Conservation (phyloP, 2,888 invertebrate genomes). For the Eurytoma californica region DNA sequence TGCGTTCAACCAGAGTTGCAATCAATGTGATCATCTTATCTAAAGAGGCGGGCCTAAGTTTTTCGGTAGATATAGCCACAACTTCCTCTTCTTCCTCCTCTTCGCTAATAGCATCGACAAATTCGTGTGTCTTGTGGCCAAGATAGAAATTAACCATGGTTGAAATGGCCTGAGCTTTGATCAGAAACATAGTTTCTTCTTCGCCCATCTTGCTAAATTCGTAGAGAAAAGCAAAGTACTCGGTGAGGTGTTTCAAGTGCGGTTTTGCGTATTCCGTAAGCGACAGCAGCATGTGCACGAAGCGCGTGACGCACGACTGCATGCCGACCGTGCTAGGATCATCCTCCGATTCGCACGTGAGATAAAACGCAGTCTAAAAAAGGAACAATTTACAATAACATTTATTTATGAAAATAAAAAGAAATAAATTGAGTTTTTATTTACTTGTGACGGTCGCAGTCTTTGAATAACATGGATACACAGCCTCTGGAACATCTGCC, state of each 20-base stretch:
- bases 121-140: slow-evolving; percentile 86
- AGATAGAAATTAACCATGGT: slow-evolving; percentile 95
- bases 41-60: slow-evolving; percentile 91
- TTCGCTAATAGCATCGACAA: slow-evolving; percentile 84
- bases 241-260: slow-evolving; percentile 90
- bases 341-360: slow-evolving; percentile 80
- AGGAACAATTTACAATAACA: neutral
- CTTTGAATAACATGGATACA: slow-evolving; percentile 96
- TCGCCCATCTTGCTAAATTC: slow-evolving; percentile 98
- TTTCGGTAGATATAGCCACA: slow-evolving; percentile 82
- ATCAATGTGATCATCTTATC: slow-evolving; percentile 97
- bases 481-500: slow-evolving; percentile 96
- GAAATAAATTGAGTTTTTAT: neutral
- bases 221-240: slow-evolving; percentile 93
- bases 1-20: slow-evolving; percentile 91
- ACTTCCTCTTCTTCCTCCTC: slow-evolving; percentile 84
- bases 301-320: slow-evolving; percentile 93
- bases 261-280: slow-evolving; percentile 92
- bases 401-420: neutral
- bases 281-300: slow-evolving; percentile 90
- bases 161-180: slow-evolving; percentile 91
- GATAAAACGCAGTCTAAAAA: slow-evolving; percentile 78
- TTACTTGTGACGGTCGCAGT: slow-evolving; percentile 80
- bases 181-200: slow-evolving; percentile 91
- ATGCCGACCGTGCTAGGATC: slow-evolving; percentile 79